Conservation (phyloP, 2,888 invertebrate species). For the Tolmerus cingulatus region DNA sequence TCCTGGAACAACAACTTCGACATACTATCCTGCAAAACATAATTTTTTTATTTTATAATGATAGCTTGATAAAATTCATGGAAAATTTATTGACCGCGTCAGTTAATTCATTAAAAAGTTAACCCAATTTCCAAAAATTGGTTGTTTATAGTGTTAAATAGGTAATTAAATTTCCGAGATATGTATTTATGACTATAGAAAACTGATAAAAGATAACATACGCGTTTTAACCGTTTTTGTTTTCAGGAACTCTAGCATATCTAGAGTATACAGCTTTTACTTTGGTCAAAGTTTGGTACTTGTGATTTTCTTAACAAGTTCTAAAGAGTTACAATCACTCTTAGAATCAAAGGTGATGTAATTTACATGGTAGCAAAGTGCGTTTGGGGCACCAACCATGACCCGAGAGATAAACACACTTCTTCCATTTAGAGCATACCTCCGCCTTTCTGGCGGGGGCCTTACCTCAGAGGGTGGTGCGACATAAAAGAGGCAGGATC, state of each 20-base stretch:
- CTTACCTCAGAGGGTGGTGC: constrained; percentile 19
- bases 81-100: no score
- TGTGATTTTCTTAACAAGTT: not conserved
- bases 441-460: not conserved
- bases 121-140: no score
- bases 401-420: constrained; percentile 1
- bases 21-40: no score
- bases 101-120: no score
- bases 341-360: constrained; percentile 23
- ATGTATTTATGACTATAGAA: no score
- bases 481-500: constrained; percentile 28
- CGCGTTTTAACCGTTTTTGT: not conserved
- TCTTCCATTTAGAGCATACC: constrained; percentile 32
- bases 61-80: no score
- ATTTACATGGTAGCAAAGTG: constrained; percentile 1
- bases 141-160: no score
- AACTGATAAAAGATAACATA: no score
- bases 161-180: no score
- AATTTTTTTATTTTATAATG: no score
- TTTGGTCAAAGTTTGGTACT: not conserved
- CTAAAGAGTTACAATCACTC: not conserved
- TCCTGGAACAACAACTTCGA: no score
- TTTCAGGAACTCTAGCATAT: not conserved
- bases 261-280: not conserved
- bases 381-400: not conserved